These are phyloP conservation scores for Eospalax fontanierii DNA, from an alignment of 2,797 vertebrate genomes.

Conservation along the genomic window DNA sequence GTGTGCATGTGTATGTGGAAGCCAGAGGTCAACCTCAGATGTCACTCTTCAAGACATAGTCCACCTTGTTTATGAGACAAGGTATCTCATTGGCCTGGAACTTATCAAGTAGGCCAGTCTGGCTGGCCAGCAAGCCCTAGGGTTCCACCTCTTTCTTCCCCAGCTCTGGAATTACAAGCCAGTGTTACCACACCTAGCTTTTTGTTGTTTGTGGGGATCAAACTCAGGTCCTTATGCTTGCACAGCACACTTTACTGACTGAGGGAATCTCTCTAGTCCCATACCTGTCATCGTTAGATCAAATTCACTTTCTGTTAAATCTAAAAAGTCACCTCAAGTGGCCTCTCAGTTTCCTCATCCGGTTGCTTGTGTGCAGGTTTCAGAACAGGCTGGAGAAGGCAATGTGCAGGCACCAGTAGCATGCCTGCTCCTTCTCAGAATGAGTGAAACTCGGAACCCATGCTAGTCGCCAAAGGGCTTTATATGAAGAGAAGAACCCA, in stretches of 20 bases:
- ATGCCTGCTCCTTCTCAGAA: rapidly evolving
- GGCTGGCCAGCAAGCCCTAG: not conserved
- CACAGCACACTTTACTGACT: not conserved
- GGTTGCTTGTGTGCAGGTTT: not conserved
- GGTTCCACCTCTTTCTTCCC: not conserved
- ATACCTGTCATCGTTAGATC: not conserved
- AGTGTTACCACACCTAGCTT: not conserved
- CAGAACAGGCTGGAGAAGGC: not conserved
- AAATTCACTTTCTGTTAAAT: not conserved
- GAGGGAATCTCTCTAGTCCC: not conserved
- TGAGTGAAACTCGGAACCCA: rapidly evolving
- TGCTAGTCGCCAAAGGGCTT: not conserved
- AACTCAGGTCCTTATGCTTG: not conserved
- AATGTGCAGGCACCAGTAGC: not conserved
- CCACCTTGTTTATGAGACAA: not conserved
- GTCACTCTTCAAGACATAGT: too few species aligned
- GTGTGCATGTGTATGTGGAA: too few species aligned
- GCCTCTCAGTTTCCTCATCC: not conserved
- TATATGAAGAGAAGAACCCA: too few species aligned
- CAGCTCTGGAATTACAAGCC: not conserved
- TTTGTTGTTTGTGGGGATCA: not conserved
- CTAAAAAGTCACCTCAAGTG: too few species aligned
- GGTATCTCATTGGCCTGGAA: not conserved
- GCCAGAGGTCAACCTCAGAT: too few species aligned
- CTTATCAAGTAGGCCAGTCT: not conserved